Evolutionary conservation across 1,140 invertebrate genomes (phyloP), one percentile per base, ranked within the genome.

Genomic region (Trinorchestia longiramus): DNA sequence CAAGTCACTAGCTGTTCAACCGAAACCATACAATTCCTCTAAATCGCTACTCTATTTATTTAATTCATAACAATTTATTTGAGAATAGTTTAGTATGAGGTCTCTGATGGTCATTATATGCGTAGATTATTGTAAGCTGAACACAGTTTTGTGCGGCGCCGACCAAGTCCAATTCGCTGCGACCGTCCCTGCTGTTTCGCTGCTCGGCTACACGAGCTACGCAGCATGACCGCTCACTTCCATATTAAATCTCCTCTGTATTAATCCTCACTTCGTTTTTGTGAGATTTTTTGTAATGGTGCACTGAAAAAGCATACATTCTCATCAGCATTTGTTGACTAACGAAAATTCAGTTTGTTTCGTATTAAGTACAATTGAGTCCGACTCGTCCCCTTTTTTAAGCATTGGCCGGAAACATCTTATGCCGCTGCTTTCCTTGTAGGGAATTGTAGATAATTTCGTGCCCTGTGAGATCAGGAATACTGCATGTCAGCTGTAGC

Each of bases 1-100:
- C 44, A 45, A 45, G 92, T 94, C 92, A 11, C 44, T 91, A 77
- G 62, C 88, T 47, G 19, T 94, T 45, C 44, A 45, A 94, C 92
- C 92, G 92, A 94, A 94, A 94, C 92, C 92, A 42, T 94, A 47
- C 43, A 94, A 94, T 47, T n/a, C 44, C 43, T 45, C 40, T 47
- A 94, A 0, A 8, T 40, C 47, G 43, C 92, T 94, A 45, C 42
- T 90, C 43, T 90, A 28, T 77, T 36, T 77, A 3, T 77, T 36
- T 77, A 36, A 15, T 77, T 28, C 28, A 77, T 77, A 23, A 36
- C 62, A 36, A 23, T 19, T 77, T 19, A 77, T 77, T 77, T 77
- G 47, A 53, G 47, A 77, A 36, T 28, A 77, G 28, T 77, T 77
- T 77, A 36, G 28, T 23, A 28, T 77, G 62, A 11, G 15, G 15